Base-by-base conservation (phyloP, 1,140 invertebrate genomes). In the Pogonomyrmex barbatus region DNA sequence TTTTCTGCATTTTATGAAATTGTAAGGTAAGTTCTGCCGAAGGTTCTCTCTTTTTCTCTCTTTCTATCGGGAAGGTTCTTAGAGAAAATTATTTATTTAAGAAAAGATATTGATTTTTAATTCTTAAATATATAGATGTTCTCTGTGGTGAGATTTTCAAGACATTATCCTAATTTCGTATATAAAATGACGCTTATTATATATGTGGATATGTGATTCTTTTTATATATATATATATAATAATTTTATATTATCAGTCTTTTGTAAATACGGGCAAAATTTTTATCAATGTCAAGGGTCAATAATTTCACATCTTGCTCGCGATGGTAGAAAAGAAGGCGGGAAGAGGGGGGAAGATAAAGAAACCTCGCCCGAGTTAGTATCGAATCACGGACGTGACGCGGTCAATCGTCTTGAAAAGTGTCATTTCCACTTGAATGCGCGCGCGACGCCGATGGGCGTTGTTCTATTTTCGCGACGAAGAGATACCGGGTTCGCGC, bases 381-480 rank as follows among this genome's bases (percentile, higher is more conserved):
- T 71, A 42, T 58, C 45, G 30, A 68, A 68, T 50, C 33, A 12
- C 45, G 33, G 14, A 14, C 42, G 8, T 30, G 77, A 50, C 47
- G 10, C 4, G 68, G 36, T 5, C 9, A 24, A 54, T 67, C 10
- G 5, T 77, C 50, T 17, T 67, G 65, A 75, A 39, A 24, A 75
- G 70, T 63, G n/a, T 47, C 33, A 14, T 45, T 75, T 52, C 24
- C 52, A 63, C 24, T 77, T 30, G 54, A 24, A 36, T 77, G 30
- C 36, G 45, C 52, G 47, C 17, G 24, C 36, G 30, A 62, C 33
- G 42, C 45, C 47, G 75, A 42, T 52, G 47, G 33, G 33, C 76
- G 62, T 67, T 39, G 42, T 78, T 88, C 50, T 47, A 52, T 89
- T 76, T 81, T 82, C 45, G 36, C 39, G 8, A 52, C 54, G 78